Evolutionary conservation across 2,113 vertebrate genomes (phyloP).

Genomic region (Eolophus roseicapilla): DNA sequence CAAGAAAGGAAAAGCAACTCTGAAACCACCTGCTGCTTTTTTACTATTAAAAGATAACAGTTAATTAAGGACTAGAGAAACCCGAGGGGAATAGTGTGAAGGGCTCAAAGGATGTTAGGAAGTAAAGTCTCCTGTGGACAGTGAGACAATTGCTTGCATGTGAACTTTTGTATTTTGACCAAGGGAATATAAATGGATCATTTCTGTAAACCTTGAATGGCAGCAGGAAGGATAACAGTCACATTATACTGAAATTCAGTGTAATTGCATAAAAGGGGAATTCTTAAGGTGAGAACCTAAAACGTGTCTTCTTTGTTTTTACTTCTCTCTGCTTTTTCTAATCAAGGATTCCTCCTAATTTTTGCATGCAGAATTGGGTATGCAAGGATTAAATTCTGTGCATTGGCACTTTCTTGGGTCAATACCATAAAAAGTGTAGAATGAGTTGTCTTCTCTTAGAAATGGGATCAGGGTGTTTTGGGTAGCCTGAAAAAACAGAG

Average conservation of each 20-base stretch:
- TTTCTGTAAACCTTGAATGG: background rate
- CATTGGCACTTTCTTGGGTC: background rate
- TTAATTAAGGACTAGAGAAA: conserved; percentile 14
- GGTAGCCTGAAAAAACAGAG: background rate
- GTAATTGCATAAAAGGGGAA: background rate
- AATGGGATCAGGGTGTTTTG: background rate
- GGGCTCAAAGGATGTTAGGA: background rate
- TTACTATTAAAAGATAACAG: background rate
- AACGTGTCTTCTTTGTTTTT: background rate
- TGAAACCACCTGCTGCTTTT: background rate
- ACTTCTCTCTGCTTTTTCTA: background rate
- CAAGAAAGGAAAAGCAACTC: background rate
- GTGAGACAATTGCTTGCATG: background rate
- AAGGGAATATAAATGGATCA: background rate
- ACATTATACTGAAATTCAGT: background rate
- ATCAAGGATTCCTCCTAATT: background rate
- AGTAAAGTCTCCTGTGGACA: background rate
- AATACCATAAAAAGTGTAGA: background rate
- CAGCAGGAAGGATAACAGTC: background rate
- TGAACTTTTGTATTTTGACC: background rate
- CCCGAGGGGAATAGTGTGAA: background rate
- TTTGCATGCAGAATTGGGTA: background rate
- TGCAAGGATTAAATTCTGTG: background rate
- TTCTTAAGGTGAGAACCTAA: background rate
- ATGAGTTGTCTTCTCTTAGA: background rate